Evolutionary conservation across 2,888 invertebrate species (phyloP), one percentile per base, ranked within the genome.

Genomic region (Caenorhabditis becei): DNA sequence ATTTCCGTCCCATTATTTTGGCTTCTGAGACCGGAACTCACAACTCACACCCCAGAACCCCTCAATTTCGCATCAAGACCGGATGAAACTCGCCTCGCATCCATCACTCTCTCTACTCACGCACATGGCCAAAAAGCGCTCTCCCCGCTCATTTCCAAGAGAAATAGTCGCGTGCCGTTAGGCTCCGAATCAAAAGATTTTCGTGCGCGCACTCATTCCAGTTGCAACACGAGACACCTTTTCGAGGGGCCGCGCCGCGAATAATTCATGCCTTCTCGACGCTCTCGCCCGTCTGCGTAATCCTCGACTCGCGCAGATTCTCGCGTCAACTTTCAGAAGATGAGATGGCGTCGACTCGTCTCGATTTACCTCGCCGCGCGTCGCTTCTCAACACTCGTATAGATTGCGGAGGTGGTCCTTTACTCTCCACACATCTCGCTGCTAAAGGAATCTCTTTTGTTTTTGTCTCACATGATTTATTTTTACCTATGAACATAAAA

Each of bases 171-270:
- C 54, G 51, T 66, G 32, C 54, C 54, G 53, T 26, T 65, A 23
- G 24, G 26, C 49, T 24, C 41, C 47, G 65, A 66, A 74, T 74
- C 53, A 74, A 66, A 74, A 59, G 65, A 59, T 56, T 63, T 66
- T 51, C 58, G 51, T 28, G 49, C 58, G 47, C 37, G 24, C 37
- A n/a, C 56, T 72, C 37, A 37, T 62, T 72, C 65, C 58, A 47
- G 44, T 59, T 66, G 74, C 74, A 74, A 74, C 66, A 66, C 74
- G 65, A 65, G 74, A 74, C 74, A 74, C 66, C 66, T 74, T 72
- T 74, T 44, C 59, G 49, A 51, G 51, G 65, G 18, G 59, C 37
- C 51, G 5, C 16, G 14, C 16, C 49, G 26, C 65, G 74, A 74
- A 74, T 74, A 35, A 74, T 74, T 74, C 66, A 74, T 49, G 58